Evolutionary conservation across 1,140 invertebrate genomes (phyloP).

Genomic region (Diplogasteroides magnus): DNA sequence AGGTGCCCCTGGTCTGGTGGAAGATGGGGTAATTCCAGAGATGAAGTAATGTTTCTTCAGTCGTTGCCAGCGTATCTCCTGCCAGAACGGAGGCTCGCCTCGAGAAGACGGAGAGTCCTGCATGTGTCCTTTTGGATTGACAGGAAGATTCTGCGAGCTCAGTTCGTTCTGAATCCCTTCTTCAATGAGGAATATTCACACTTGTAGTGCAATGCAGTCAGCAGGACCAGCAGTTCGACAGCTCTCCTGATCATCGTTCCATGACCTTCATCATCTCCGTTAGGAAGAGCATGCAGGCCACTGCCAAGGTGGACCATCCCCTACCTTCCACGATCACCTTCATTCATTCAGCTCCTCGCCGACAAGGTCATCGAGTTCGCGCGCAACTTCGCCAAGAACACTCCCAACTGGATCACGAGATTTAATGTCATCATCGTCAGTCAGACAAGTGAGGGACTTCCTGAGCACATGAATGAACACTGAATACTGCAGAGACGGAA

Average conservation of each 20-base stretch:
- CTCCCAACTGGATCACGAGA: too few species aligned
- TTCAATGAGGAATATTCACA: too few species aligned
- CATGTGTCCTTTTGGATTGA: conserved; percentile 25
- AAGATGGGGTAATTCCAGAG: too few species aligned
- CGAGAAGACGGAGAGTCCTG: conserved; percentile 19
- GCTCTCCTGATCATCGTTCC: conserved; percentile 16
- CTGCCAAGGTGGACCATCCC: conserved; percentile 17
- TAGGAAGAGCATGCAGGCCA: conserved; percentile 26
- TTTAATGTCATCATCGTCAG: too few species aligned
- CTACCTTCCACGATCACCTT: too few species aligned
- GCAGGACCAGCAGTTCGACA: conserved; percentile 12
- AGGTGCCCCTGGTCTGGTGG: too few species aligned
- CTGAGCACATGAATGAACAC: too few species aligned
- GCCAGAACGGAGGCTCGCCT: conserved; percentile 31
- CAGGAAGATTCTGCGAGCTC: conserved; percentile 39
- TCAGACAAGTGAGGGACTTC: too few species aligned
- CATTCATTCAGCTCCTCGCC: too few species aligned
- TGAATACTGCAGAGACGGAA: too few species aligned
- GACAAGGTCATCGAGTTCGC: too few species aligned
- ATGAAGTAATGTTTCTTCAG: background rate
- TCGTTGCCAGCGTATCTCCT: conserved; percentile 30
- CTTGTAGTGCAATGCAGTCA: conserved; percentile 28
- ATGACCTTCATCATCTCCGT: conserved; percentile 34
- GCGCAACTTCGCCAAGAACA: too few species aligned
- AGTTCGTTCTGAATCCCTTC: conserved; percentile 16